Base-by-base conservation (phyloP, 1,140 invertebrate genomes). In the Cyclargus thomasi region DNA sequence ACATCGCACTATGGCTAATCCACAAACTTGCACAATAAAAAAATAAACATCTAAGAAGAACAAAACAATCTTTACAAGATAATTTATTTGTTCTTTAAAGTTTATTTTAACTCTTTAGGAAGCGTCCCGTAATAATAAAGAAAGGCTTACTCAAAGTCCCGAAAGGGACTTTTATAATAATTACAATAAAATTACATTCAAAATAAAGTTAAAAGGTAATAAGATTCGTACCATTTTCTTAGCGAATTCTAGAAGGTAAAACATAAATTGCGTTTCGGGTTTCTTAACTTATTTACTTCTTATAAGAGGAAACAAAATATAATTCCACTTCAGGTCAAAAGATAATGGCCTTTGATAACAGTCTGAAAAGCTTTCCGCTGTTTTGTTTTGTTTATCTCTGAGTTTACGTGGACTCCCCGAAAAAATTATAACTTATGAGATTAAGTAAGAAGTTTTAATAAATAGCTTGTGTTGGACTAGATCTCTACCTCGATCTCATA, bases 271-370 rank as follows among this genome's bases (percentile, higher is more conserved):
- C 79, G 80, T 88, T 78, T 82, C 77, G 74, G 74, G 81, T 75
- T 75, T 71, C 68, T 76, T 85, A 85, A 85, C 81, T 86, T 88
- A 88, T 88, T 88, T 85, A 86, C 81, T 81, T 73, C 74, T 80
- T 85, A 79, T 79, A 83, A 83, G 77, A 78, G 76, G 73, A 80
- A 83, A 81, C 81, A 83, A 85, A 86, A 86, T 86, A 83, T 83
- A 83, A 83, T 85, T 85, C 80, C 76, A 78, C 82, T 82, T 82
- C 82, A 86, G 84, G 84, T 87, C 86, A 85, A 82, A 77, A 86
- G 83, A 86, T 88, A 88, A 88, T 88, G 84, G 84, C 76, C 81
- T 88, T 86, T 86, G 83, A 86, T 88, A 86, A 88, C 80, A 82
- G 78, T 79, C 79, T 80, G 81, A 83, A 81, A 85, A 87, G 83